Conservation (phyloP, 2,797 vertebrate species). For the Cossypha heuglini region DNA sequence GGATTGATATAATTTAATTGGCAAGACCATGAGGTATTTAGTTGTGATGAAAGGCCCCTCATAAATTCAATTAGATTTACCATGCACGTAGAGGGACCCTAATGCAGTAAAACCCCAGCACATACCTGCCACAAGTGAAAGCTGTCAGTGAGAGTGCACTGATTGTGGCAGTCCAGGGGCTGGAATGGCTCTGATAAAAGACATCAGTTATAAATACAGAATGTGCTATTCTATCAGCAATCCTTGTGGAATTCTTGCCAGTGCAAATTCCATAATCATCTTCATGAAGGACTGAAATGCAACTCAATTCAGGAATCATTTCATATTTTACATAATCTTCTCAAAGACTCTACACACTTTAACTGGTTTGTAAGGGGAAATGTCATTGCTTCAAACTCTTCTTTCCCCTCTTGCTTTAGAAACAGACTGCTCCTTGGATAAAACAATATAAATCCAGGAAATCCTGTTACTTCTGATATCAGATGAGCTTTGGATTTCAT, state of each 20-base stretch:
- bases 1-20: neutral
- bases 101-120: neutral
- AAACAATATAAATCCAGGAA: neutral
- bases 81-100: neutral
- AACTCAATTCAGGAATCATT: neutral
- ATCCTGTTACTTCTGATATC: neutral
- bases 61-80: neutral
- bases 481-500: neutral
- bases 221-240: neutral
- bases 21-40: neutral
- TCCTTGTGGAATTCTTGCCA: neutral
- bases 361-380: neutral
- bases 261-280: neutral
- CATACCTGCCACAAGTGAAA: neutral
- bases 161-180: neutral
- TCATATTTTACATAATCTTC: neutral
- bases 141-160: neutral
- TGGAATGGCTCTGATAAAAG: neutral
- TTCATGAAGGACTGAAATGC: neutral
- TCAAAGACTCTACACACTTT: neutral
- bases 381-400: neutral
- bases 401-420: neutral
- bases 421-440: neutral
- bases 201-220: neutral
- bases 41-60: neutral